Evolutionary conservation across 1,140 invertebrate species (phyloP).

Genomic region (Danaus plexippus): DNA sequence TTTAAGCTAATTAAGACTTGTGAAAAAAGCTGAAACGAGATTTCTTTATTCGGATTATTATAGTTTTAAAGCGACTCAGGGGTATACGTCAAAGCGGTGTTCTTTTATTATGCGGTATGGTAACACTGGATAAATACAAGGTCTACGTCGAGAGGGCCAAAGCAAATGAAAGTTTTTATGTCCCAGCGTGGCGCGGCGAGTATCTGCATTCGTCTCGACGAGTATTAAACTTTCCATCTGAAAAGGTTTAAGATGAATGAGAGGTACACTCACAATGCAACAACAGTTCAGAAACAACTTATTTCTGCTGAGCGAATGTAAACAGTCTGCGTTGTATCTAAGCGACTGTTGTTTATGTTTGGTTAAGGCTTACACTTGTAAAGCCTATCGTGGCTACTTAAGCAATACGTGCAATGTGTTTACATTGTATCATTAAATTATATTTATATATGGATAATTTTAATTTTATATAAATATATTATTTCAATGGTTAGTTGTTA

Average conservation of each 20-base stretch:
- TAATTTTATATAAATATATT: too few species aligned
- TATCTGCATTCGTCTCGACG: slow-evolving; percentile 43
- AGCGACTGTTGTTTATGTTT: slow-evolving; percentile 23
- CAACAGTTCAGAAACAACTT: slow-evolving; percentile 62
- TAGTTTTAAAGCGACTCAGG: slow-evolving; percentile 43
- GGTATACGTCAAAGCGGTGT: slow-evolving; percentile 43
- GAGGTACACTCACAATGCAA: slow-evolving; percentile 56
- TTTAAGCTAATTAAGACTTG: slow-evolving; percentile 40
- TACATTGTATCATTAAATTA: too few species aligned
- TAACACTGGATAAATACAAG: slow-evolving; percentile 58
- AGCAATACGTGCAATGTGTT: too few species aligned
- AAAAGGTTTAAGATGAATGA: slow-evolving; percentile 68
- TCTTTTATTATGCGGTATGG: slow-evolving; percentile 53
- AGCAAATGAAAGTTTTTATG: slow-evolving; percentile 61
- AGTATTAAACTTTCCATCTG: slow-evolving; percentile 57
- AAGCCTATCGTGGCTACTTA: too few species aligned
- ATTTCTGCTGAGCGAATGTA: slow-evolving; percentile 52
- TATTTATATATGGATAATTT: too few species aligned
- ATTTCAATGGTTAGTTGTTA: too few species aligned
- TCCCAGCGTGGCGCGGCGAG: slow-evolving; percentile 29
- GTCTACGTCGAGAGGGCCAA: slow-evolving; percentile 41
- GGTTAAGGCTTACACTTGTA: background rate
- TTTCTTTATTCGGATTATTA: slow-evolving; percentile 40
- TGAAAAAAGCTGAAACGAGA: slow-evolving; percentile 9
- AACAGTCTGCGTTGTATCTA: slow-evolving; percentile 49